phyloP scores from a whole-genome alignment of 2,888 invertebrate species.

The Eupeodes luniger region DNA sequence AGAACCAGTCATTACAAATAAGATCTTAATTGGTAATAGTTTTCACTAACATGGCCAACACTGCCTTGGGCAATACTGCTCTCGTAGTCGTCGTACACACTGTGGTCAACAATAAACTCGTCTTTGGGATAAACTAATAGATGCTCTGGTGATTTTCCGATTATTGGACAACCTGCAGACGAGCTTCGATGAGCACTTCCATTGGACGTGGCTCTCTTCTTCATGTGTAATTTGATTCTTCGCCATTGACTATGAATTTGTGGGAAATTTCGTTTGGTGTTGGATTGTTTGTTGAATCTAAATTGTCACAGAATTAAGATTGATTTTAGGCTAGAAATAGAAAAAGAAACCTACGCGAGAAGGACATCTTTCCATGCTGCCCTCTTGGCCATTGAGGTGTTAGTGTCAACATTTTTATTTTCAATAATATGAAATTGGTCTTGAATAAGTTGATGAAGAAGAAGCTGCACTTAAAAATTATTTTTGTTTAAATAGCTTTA shows the following conservation, averaged over 20 bases:
- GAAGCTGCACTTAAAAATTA: neutral
- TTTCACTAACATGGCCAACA: neutral
- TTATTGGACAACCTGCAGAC: too few relatives aligned
- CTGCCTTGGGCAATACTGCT: neutral
- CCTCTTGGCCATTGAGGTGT: neutral
- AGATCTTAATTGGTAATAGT: neutral
- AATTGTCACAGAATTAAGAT: neutral
- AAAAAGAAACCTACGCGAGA: neutral
- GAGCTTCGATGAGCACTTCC: neutral
- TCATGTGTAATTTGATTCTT: neutral
- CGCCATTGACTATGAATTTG: neutral
- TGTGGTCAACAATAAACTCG: neutral
- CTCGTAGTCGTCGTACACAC: neutral
- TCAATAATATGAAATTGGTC: neutral
- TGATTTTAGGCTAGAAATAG: too few relatives aligned
- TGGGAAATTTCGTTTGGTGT: neutral
- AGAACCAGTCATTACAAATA: neutral
- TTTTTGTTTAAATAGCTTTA: neutral
- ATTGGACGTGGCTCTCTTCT: neutral
- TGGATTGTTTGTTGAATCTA: neutral
- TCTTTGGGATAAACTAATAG: neutral
- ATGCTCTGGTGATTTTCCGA: neutral
- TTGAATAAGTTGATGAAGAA: neutral
- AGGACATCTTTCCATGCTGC: neutral
- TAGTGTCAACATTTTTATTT: constrained; percentile 4